phyloP scores from a whole-genome alignment of 2,888 invertebrate species.

The Andrena camellia region DNA sequence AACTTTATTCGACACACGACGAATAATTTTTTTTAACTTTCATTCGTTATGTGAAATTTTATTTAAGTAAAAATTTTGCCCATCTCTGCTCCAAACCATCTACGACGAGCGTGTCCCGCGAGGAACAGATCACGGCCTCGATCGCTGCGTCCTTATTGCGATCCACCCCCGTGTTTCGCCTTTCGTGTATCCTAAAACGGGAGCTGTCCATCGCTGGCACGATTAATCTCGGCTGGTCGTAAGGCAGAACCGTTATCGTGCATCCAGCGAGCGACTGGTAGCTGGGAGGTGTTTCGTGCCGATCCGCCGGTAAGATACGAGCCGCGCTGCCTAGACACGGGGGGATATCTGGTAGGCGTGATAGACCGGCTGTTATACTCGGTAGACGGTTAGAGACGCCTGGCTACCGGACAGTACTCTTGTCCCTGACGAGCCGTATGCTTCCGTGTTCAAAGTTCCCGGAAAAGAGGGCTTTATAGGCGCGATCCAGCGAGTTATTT shows the following conservation, averaged over 20 bases:
- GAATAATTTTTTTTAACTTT: no score
- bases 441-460: constrained; percentile 63
- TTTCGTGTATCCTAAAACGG: constrained; percentile 68
- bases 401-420: constrained; percentile 61
- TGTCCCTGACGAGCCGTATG: constrained; percentile 55
- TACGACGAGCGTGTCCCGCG: neutral
- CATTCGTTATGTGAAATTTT: no score
- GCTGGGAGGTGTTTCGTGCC: constrained; percentile 71
- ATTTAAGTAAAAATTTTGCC: no score
- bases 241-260: constrained; percentile 76
- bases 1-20: no score
- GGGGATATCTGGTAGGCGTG: constrained; percentile 74
- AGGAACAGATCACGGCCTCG: constrained; percentile 3
- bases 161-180: constrained; percentile 58
- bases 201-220: constrained; percentile 74
- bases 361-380: constrained; percentile 71
- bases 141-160: constrained; percentile 16
- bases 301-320: constrained; percentile 73
- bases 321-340: constrained; percentile 67
- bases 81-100: no score
- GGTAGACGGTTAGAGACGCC: constrained; percentile 64
- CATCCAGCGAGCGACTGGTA: constrained; percentile 70
- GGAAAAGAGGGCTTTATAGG: constrained; percentile 50
- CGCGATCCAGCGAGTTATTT: constrained; percentile 47
- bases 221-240: constrained; percentile 77